Conservation (phyloP, 2,797 vertebrate genomes). For the Strix occidentalis region DNA sequence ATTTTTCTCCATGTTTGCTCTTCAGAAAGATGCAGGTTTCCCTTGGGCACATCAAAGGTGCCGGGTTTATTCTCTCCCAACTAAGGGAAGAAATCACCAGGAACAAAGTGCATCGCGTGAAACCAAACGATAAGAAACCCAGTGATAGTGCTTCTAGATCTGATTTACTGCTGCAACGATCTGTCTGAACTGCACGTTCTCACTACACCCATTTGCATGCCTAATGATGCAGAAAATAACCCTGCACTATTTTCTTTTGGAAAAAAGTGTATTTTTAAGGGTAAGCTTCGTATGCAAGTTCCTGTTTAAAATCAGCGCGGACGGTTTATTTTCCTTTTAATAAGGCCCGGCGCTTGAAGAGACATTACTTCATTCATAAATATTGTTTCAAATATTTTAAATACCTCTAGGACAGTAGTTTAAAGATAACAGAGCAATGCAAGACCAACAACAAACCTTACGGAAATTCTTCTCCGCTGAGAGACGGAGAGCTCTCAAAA, state of each 20-base stretch:
- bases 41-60: constrained; percentile 24
- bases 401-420: constrained; percentile 61
- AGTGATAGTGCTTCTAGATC: not conserved
- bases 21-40: constrained; percentile 41
- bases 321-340: constrained; percentile 61
- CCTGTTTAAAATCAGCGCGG: constrained; percentile 47
- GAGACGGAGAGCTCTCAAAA: not conserved
- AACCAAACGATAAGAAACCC: constrained; percentile 42
- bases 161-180: constrained; percentile 49
- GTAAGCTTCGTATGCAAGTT: constrained; percentile 6
- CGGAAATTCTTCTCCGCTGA: not conserved
- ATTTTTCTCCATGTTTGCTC: constrained; percentile 54
- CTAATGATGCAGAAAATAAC: constrained; percentile 69
- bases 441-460: constrained; percentile 12
- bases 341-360: constrained; percentile 44
- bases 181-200: constrained; percentile 60
- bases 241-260: constrained; percentile 3
- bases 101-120: constrained; percentile 47
- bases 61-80: not conserved
- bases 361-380: constrained; percentile 74
- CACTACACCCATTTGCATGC: constrained; percentile 55
- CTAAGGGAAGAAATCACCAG: constrained; percentile 6
- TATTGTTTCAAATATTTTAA: constrained; percentile 67
- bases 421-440: constrained; percentile 49
- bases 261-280: not conserved